A percentile compares a stretch with the other conserved stretches of the same genome.
Evolutionary conservation across 2,797 vertebrate species (phyloP).

Genomic region (Lagocephalus sceleratus): DNA sequence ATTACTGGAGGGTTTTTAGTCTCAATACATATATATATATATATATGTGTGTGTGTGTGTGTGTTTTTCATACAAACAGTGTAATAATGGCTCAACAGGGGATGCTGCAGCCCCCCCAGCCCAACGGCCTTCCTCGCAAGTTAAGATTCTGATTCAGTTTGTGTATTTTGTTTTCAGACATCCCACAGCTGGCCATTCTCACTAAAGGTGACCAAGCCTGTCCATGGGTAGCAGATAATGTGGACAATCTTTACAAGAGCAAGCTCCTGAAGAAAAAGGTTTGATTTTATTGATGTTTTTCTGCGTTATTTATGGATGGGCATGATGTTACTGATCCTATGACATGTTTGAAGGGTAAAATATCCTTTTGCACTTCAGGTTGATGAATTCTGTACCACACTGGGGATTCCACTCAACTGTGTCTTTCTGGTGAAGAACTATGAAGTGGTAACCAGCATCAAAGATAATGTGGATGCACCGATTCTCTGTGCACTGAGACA

Average conservation of each 20-base stretch:
- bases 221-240: neutral
- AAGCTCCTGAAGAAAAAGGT: neutral
- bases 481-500: slow-evolving; percentile 40
- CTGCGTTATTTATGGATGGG: too few relatives aligned
- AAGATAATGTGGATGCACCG: slow-evolving; percentile 27
- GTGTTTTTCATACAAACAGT: too few relatives aligned
- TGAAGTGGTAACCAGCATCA: neutral
- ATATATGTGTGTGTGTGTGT: too few relatives aligned
- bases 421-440: slow-evolving; percentile 62
- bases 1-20: too few relatives aligned
- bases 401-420: slow-evolving; percentile 40
- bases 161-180: neutral
- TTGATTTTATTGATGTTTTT: too few relatives aligned
- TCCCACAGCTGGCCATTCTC: neutral
- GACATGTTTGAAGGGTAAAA: neutral
- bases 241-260: neutral
- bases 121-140: too few relatives aligned
- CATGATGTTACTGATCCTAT: neutral
- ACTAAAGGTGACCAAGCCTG: neutral
- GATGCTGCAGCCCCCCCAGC: too few relatives aligned
- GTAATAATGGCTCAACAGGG: too few relatives aligned
- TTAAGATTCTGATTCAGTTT: too few relatives aligned
- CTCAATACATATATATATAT: too few relatives aligned
- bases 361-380: slow-evolving; percentile 22
- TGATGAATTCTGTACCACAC: slow-evolving; percentile 25